These are phyloP conservation scores for Labrus mixtus DNA, from an alignment of 2,113 vertebrate species.

Conservation along the genomic window DNA sequence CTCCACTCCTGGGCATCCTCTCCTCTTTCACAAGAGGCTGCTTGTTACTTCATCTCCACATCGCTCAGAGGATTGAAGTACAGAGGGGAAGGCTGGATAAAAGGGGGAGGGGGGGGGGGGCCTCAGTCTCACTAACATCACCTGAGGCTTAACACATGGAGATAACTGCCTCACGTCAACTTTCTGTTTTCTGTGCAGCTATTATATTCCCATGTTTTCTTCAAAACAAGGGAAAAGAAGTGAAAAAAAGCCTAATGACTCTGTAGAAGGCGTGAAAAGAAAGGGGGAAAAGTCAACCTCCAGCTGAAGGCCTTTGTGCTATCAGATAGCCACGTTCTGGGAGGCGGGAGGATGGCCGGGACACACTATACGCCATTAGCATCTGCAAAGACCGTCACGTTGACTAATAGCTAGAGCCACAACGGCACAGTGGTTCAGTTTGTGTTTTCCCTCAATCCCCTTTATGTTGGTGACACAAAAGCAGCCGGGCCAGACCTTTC, in stretches of 20 bases:
- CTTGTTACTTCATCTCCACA: constrained; percentile 73
- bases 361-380: constrained; percentile 94
- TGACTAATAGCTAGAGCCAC: constrained; percentile 85
- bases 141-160: constrained; percentile 74
- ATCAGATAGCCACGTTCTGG: constrained; percentile 84
- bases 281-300: constrained; percentile 80
- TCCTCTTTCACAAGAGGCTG: constrained; percentile 79
- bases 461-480: constrained; percentile 96
- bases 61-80: constrained; percentile 50
- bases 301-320: constrained; percentile 88
- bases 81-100: constrained; percentile 23
- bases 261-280: constrained; percentile 84
- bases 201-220: constrained; percentile 67
- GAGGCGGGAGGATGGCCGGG: constrained; percentile 81
- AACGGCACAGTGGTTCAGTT: constrained; percentile 91
- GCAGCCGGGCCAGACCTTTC: constrained; percentile 92
- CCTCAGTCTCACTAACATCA: constrained; percentile 56
- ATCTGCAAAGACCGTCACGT: constrained; percentile 95
- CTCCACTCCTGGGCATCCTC: constrained; percentile 79
- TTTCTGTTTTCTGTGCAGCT: constrained; percentile 56
- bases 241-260: constrained; percentile 82
- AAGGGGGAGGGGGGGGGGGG: constrained; percentile 1
- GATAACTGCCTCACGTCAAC: constrained; percentile 47
- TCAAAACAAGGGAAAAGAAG: constrained; percentile 56
- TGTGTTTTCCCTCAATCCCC: constrained; percentile 88